Evolutionary conservation across 2,797 vertebrate species (phyloP).

Genomic region (Tragopan temminckii): DNA sequence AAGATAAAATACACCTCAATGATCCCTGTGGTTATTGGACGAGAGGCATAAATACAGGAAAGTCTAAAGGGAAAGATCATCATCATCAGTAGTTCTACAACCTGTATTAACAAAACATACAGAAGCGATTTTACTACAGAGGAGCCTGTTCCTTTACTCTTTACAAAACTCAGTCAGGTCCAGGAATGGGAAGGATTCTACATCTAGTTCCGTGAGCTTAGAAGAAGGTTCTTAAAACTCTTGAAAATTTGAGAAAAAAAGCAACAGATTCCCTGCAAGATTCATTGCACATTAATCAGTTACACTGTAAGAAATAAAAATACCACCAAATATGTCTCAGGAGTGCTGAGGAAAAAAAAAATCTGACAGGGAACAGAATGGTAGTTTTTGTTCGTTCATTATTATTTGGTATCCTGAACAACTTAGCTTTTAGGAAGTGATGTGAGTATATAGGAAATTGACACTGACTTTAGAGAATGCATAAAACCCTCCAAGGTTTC

Average conservation of each 20-base stretch:
- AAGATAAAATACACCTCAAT: slow-evolving; percentile 75
- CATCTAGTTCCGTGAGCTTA: not conserved
- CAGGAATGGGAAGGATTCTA: not conserved
- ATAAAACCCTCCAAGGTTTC: slow-evolving; percentile 21
- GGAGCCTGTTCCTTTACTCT: not conserved
- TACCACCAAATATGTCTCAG: not conserved
- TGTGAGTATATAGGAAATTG: not conserved
- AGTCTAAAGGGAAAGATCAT: slow-evolving; percentile 73
- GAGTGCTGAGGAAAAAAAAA: not conserved
- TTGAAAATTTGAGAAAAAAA: not conserved
- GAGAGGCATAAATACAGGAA: slow-evolving; percentile 74
- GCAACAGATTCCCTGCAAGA: not conserved
- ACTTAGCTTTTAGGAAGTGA: not conserved
- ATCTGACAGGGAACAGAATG: not conserved
- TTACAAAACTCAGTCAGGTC: not conserved
- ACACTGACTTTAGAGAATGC: slow-evolving; percentile 12
- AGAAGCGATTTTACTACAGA: slow-evolving; percentile 24
- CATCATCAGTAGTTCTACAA: slow-evolving; percentile 65
- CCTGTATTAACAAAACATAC: slow-evolving; percentile 42
- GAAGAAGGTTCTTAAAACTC: not conserved
- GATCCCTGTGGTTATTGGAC: slow-evolving; percentile 67
- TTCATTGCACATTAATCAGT: not conserved
- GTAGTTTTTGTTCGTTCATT: not conserved
- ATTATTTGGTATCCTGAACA: not conserved
- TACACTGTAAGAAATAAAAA: not conserved